These are phyloP conservation scores for Morpho helenor DNA, from an alignment of 2,888 invertebrate genomes.

Conservation along the genomic window DNA sequence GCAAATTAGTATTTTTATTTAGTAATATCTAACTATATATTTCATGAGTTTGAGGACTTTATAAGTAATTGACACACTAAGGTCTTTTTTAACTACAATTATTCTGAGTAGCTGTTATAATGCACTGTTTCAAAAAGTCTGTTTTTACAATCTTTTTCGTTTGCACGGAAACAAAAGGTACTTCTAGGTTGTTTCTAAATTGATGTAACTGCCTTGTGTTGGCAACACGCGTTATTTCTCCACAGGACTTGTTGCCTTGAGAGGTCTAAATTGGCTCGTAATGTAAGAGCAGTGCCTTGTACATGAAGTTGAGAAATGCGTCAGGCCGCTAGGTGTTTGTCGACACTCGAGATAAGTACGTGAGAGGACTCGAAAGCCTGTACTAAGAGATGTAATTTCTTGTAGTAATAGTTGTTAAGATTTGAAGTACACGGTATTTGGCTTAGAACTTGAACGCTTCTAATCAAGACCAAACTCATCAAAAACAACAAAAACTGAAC, in stretches of 20 bases:
- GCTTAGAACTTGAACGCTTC: too few species aligned
- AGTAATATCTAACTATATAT: too few species aligned
- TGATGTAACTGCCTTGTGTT: conserved; percentile 8
- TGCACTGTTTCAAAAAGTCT: too few species aligned
- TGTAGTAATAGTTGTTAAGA: background rate
- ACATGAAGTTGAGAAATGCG: conserved; percentile 58
- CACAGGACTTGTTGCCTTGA: conserved; percentile 17
- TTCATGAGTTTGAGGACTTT: too few species aligned
- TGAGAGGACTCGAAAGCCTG: conserved; percentile 18
- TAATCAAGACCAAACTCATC: too few species aligned
- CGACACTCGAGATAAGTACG: conserved; percentile 31
- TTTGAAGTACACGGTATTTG: too few species aligned
- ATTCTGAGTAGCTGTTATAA: too few species aligned
- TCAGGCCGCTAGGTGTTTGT: conserved; percentile 46
- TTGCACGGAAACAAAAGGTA: background rate
- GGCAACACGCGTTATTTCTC: conserved; percentile 14
- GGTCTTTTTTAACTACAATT: too few species aligned
- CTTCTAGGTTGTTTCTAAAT: background rate
- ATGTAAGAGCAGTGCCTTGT: conserved; percentile 22
- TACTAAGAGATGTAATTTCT: conserved; percentile 25
- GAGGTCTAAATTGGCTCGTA: conserved; percentile 18
- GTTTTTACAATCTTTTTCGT: too few species aligned
- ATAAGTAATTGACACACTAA: too few species aligned
- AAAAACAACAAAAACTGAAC: too few species aligned
- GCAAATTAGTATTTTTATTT: too few species aligned